Percentiles rank a stretch among this genome's conserved stretches.
Conservation (phyloP, 2,797 vertebrate genomes). For the Staurois parvus region DNA sequence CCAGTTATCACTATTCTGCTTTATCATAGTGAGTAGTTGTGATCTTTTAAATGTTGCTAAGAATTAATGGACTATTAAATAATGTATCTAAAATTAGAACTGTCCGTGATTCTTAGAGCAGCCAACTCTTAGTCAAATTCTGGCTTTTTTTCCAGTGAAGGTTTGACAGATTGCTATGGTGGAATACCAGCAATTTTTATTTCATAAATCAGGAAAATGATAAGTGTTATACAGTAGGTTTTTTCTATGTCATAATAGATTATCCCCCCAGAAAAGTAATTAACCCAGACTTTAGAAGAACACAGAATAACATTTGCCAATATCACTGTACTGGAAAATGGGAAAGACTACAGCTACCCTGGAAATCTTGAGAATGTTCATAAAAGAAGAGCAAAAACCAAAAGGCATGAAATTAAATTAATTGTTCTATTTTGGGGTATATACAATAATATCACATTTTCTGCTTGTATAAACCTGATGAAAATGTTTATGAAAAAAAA, state of each 20-base stretch:
- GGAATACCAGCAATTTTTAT: not conserved
- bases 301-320: not conserved
- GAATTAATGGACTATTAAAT: not conserved
- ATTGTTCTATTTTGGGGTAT: not conserved
- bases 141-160: no score
- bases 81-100: not conserved
- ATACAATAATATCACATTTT: not conserved
- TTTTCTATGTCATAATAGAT: not conserved
- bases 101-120: not conserved
- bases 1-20: no score
- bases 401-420: not conserved
- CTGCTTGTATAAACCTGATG: not conserved
- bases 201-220: not conserved
- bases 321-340: not conserved
- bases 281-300: not conserved
- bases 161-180: not conserved
- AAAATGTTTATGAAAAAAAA: not conserved
- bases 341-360: not conserved
- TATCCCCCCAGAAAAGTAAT: not conserved
- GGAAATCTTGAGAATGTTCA: not conserved
- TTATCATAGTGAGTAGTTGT: no score
- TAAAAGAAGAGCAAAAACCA: not conserved
- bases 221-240: not conserved
- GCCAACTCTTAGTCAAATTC: not conserved
- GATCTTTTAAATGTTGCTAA: not conserved